Evolutionary conservation across 2,888 invertebrate species (phyloP).

Genomic region (Acholoe squamosa): DNA sequence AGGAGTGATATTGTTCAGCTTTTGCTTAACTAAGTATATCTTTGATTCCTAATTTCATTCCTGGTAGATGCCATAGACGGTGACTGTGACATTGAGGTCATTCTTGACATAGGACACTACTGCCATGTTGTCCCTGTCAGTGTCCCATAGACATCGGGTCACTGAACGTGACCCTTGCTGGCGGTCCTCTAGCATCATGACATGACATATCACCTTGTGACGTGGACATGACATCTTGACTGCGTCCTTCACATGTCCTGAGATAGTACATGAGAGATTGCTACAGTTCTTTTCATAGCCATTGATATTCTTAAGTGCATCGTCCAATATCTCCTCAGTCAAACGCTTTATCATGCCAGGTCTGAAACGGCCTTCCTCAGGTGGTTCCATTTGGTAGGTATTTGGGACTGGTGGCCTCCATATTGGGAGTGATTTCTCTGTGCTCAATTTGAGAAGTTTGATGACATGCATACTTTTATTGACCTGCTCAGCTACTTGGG

Average conservation of each 20-base stretch:
- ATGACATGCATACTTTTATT: not conserved
- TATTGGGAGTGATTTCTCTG: not conserved
- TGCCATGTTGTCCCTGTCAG: not conserved
- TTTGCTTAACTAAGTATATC: no score
- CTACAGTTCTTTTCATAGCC: not conserved
- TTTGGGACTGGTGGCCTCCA: not conserved
- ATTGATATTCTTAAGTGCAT: not conserved
- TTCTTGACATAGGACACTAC: not conserved
- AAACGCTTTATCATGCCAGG: not conserved
- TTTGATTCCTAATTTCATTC: not conserved
- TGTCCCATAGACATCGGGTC: not conserved
- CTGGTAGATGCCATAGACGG: not conserved
- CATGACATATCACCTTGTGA: not conserved
- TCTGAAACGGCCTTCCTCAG: not conserved
- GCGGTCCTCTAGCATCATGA: not conserved
- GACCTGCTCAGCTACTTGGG: not conserved
- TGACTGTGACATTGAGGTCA: not conserved
- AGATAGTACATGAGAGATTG: not conserved
- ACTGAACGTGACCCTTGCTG: not conserved
- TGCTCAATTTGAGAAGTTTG: not conserved
- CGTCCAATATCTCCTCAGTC: not conserved
- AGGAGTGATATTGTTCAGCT: no score
- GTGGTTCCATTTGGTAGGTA: not conserved
- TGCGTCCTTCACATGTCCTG: not conserved
- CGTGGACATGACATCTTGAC: constrained; percentile 7